These are phyloP conservation scores for Sinocyclocheilus grahami DNA, from an alignment of 2,113 vertebrate species.

Conservation along the genomic window DNA sequence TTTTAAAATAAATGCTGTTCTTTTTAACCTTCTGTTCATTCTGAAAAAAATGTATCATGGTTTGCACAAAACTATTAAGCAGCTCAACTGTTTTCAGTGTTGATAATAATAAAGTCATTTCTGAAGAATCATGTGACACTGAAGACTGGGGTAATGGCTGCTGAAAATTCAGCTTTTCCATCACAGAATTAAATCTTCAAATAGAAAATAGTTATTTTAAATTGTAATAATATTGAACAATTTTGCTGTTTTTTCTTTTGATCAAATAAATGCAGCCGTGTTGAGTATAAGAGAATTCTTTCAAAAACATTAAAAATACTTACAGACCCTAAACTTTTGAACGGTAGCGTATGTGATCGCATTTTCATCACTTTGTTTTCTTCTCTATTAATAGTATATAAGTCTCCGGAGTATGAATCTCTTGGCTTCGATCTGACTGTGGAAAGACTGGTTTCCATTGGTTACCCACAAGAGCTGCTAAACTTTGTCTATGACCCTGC, in stretches of 20 bases:
- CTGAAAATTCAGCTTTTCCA: neutral
- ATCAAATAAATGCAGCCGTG: neutral
- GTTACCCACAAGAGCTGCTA: slow-evolving; percentile 97
- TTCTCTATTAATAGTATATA: slow-evolving; percentile 87
- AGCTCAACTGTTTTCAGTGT: neutral
- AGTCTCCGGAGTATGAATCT: slow-evolving; percentile 98
- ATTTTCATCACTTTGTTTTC: slow-evolving; percentile 9
- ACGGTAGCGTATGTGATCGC: neutral
- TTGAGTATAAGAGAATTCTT: neutral
- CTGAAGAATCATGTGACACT: neutral
- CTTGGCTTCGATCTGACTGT: slow-evolving; percentile 97
- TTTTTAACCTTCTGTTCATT: neutral
- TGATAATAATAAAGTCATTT: neutral
- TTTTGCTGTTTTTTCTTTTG: neutral
- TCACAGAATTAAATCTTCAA: neutral
- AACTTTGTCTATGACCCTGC: slow-evolving; percentile 97
- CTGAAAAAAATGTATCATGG: neutral
- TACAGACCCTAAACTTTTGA: neutral
- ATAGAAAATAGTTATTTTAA: neutral
- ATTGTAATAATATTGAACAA: neutral
- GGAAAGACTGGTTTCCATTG: slow-evolving; percentile 95
- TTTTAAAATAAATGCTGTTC: too few species aligned
- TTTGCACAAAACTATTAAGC: neutral
- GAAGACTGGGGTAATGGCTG: neutral
- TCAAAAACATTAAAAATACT: neutral